Evolutionary conservation across 1,140 invertebrate species (phyloP), one percentile per base, ranked within the genome.

Genomic region (Drosophila tsacasi): DNA sequence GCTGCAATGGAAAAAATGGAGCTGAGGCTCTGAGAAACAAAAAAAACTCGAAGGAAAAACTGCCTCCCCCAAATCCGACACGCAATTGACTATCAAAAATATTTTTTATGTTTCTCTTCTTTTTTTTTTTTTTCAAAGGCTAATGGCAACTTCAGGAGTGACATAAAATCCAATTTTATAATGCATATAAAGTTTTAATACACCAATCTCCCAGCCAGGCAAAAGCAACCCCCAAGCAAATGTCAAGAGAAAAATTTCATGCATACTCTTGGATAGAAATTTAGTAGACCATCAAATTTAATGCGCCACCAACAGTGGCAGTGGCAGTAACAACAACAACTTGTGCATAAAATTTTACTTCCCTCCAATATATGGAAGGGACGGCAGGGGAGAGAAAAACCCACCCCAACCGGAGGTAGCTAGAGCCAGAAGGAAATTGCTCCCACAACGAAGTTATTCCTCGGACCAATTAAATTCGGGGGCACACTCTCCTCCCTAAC

Each of bases 161-260:
- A 84, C 84, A 87, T 87, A 84, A 87, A 87, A 87, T 81, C 84
- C 84, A 81, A 89, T 87, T 87, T 87, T 87, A 87, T 87, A 87
- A 87, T 87, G 81, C 84, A 89, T 87, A 87, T 87, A 87, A 87
- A 87, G 84, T 87, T 87, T 87, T 89, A 87, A 87, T 80, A 87
- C 81, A 59, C 67, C 64, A 69, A 52, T 42, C 49, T 61, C 62
- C 21, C 44, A 62, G 37, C 54, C 23, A 44, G 39, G 15, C 21
- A 13, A 46, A 52, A 75, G 19, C 62, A 47, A 58, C 32, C 35
- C 21, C 42, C 74, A 25, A 21, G 35, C 21, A 42, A 65, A 55
- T 75, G 37, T 74, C 65, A 46, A 40, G 69, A 37, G 57, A 63
- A 50, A 66, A 80, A 81, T 68, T 87, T 74, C 73, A 83, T 84